Percentiles rank a stretch among this genome's conserved stretches.
Evolutionary conservation across 2,113 vertebrate species (phyloP).

Genomic region (Onychorhynchus coronatus): DNA sequence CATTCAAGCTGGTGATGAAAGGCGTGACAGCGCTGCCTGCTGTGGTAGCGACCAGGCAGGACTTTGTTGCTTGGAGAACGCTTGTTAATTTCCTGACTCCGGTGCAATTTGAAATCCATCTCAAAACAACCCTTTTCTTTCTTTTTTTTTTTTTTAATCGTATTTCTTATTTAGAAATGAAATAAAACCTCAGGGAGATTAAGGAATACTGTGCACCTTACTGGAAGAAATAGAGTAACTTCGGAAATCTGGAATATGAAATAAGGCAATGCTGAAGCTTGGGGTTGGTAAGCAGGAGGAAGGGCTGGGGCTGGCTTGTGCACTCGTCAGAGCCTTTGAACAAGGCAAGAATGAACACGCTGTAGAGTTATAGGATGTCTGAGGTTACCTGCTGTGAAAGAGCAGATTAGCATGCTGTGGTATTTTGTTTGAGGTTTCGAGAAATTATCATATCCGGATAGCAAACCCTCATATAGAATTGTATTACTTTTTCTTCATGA

Average conservation of each 20-base stretch:
- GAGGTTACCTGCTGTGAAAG: conserved; percentile 34
- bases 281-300: not conserved
- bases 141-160: not conserved
- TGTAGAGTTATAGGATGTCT: not conserved
- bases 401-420: conserved; percentile 39
- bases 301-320: not conserved
- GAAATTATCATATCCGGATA: not conserved
- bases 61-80: not conserved
- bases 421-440: conserved; percentile 20
- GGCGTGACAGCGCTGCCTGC: not conserved
- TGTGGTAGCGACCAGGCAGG: not conserved
- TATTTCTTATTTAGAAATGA: not conserved
- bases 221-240: not conserved
- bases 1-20: not conserved
- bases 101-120: not conserved
- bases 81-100: not conserved
- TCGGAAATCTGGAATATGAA: not conserved
- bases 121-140: not conserved
- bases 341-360: not conserved
- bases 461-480: not conserved
- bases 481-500: not conserved
- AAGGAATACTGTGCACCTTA: not conserved
- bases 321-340: not conserved
- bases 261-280: accelerated
- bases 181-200: not conserved